Evolutionary conservation across 2,797 vertebrate species (phyloP).

Genomic region (Galago senegalensis): DNA sequence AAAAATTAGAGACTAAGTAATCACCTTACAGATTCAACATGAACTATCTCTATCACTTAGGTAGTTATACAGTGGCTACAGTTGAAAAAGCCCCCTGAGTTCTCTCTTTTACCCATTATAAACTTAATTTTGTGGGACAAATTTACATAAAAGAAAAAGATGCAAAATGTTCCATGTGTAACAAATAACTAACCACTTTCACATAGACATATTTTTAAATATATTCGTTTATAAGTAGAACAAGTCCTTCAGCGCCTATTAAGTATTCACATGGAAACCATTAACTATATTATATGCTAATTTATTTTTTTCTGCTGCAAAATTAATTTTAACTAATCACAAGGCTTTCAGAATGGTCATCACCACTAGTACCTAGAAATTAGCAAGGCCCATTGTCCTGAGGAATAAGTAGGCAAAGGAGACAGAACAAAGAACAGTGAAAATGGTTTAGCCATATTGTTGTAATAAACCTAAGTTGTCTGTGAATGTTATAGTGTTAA

Average conservation of each 20-base stretch:
- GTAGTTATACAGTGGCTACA: not conserved
- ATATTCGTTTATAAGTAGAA: constrained; percentile 55
- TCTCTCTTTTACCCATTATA: constrained; percentile 48
- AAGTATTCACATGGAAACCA: not conserved
- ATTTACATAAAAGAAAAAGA: constrained; percentile 32
- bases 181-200: constrained; percentile 41
- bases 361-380: constrained; percentile 32
- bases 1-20: constrained; percentile 36
- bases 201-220: constrained; percentile 58
- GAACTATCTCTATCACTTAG: constrained; percentile 23
- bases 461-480: not conserved
- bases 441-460: not conserved
- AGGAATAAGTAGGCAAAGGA: not conserved
- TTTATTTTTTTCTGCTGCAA: constrained; percentile 65
- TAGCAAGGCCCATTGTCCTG: constrained; percentile 33
- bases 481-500: not conserved
- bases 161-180: not conserved
- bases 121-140: constrained; percentile 47
- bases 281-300: constrained; percentile 70
- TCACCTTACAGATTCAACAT: not conserved
- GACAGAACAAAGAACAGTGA: not conserved
- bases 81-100: not conserved
- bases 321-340: constrained; percentile 68
- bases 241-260: constrained; percentile 33
- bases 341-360: not conserved